Evolutionary conservation across 1,140 invertebrate species (phyloP).

Genomic region (Drosophila orena): DNA sequence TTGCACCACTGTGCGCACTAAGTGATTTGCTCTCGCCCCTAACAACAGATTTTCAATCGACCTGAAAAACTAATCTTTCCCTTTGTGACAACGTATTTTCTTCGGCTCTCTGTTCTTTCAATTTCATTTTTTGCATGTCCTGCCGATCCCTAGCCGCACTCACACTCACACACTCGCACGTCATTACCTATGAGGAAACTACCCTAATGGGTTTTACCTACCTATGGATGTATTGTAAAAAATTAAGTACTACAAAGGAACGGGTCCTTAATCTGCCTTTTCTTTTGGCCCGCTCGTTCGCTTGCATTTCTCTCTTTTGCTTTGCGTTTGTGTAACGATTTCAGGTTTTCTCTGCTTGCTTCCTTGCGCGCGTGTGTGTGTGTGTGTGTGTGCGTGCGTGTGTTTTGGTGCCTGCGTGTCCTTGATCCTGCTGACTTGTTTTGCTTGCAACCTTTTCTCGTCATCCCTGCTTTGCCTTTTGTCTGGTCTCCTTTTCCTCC

Average conservation of each 20-base stretch:
- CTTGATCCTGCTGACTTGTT: constrained; percentile 81
- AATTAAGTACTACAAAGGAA: constrained; percentile 64
- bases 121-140: constrained; percentile 35
- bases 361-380: neutral
- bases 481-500: constrained; percentile 49
- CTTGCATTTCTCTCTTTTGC: constrained; percentile 24
- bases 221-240: constrained; percentile 15
- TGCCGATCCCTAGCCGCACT: constrained; percentile 40
- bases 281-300: constrained; percentile 48
- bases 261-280: constrained; percentile 77
- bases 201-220: constrained; percentile 54
- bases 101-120: constrained; percentile 18
- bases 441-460: constrained; percentile 58
- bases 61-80: constrained; percentile 30
- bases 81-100: constrained; percentile 30
- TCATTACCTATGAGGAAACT: constrained; percentile 26
- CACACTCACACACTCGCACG: neutral
- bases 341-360: constrained; percentile 49
- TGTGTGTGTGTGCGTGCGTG: constrained; percentile 2
- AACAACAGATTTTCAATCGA: constrained; percentile 15
- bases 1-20: constrained; percentile 41
- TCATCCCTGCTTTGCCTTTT: constrained; percentile 45
- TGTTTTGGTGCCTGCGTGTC: constrained; percentile 31
- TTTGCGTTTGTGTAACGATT: constrained; percentile 60
- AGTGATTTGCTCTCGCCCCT: constrained; percentile 10